Evolutionary conservation across 2,797 vertebrate genomes (phyloP).

Genomic region (Euthynnus affinis): DNA sequence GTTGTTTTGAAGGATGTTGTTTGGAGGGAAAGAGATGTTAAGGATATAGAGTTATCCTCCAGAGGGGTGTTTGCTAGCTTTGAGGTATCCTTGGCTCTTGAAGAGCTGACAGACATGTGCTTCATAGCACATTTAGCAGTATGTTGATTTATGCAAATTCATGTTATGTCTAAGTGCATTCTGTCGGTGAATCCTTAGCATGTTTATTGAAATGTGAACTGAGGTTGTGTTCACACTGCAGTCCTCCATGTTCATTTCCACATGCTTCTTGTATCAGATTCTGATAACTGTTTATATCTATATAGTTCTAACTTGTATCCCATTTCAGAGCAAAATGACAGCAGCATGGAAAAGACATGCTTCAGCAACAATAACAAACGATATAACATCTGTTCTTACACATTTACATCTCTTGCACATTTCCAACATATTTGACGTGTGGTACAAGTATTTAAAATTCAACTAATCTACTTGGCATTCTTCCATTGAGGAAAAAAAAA

Average conservation of each 20-base stretch:
- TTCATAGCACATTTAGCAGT: slow-evolving; percentile 46
- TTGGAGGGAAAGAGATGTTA: slow-evolving; percentile 55
- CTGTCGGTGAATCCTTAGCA: slow-evolving; percentile 13
- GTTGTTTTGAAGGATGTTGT: slow-evolving; percentile 64
- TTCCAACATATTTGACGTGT: slow-evolving; percentile 9
- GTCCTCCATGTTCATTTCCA: slow-evolving; percentile 23
- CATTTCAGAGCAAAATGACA: slow-evolving; percentile 24
- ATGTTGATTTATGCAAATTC: slow-evolving; percentile 29
- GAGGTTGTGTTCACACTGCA: slow-evolving; percentile 16
- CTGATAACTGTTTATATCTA: slow-evolving; percentile 53
- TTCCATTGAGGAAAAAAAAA: not conserved
- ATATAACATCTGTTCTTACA: slow-evolving; percentile 32
- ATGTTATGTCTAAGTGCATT: slow-evolving; percentile 42
- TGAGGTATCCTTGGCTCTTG: slow-evolving; percentile 49
- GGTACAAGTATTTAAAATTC: not conserved
- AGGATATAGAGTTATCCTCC: slow-evolving; percentile 58
- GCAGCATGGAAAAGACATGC: not conserved
- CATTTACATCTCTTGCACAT: not conserved
- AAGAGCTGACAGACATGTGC: slow-evolving; percentile 49
- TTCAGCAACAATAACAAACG: slow-evolving; percentile 24
- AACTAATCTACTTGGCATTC: not conserved
- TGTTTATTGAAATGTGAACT: slow-evolving; percentile 33
- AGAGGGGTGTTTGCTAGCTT: slow-evolving; percentile 47
- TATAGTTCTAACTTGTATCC: slow-evolving; percentile 12
- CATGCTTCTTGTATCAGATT: slow-evolving; percentile 43